Percentiles rank a stretch among this genome's conserved stretches.
These are phyloP conservation scores for Gryon sp. DNA, from an alignment of 1,140 invertebrate genomes.

Conservation along the genomic window DNA sequence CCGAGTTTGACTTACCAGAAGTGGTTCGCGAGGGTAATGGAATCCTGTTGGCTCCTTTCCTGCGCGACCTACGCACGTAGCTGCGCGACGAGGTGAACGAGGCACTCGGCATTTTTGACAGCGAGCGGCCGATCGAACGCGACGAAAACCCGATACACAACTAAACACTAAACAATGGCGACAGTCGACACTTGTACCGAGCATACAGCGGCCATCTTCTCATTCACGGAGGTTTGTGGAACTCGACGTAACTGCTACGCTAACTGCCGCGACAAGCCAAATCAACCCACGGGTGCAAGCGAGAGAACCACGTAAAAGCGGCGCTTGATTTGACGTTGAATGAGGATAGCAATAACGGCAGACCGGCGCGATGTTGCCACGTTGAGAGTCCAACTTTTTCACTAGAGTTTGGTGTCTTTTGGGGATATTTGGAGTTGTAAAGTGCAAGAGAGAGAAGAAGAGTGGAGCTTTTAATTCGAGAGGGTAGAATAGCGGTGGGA, in stretches of 20 bases:
- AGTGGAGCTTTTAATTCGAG: no score
- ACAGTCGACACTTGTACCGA: constrained; percentile 77
- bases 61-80: constrained; percentile 90
- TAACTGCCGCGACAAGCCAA: constrained; percentile 48
- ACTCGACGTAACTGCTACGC: constrained; percentile 45
- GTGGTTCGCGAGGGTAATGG: constrained; percentile 88
- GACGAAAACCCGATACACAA: constrained; percentile 49
- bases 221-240: constrained; percentile 65
- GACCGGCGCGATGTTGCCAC: constrained; percentile 17
- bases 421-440: no score
- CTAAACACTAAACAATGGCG: constrained; percentile 78
- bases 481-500: no score
- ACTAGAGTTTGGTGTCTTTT: not conserved
- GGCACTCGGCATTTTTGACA: constrained; percentile 90
- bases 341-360: no score
- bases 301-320: no score
- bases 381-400: not conserved
- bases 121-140: constrained; percentile 49
- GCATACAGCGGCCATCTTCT: constrained; percentile 76
- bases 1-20: constrained; percentile 81
- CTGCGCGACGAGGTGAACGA: constrained; percentile 92
- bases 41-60: constrained; percentile 91
- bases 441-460: no score
- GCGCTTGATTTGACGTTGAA: no score
- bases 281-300: constrained; percentile 4